A percentile compares a stretch with the other conserved stretches of the same genome.
phyloP scores from a whole-genome alignment of 2,888 invertebrate genomes.

The Drosophila anomelani region DNA sequence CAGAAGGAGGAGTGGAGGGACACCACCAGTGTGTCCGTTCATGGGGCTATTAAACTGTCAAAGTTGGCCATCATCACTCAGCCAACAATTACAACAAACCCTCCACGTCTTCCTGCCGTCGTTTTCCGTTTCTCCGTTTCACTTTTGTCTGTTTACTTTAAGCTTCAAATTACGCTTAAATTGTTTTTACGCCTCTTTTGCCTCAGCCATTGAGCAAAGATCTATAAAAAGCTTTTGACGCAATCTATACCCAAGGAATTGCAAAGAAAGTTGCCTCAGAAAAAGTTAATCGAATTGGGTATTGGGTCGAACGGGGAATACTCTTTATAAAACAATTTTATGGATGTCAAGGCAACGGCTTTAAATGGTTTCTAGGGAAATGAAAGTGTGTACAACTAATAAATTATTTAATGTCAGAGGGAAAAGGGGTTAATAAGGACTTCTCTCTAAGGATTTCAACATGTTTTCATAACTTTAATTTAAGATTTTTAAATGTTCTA shows the following conservation, averaged over 20 bases:
- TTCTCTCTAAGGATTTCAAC: neutral
- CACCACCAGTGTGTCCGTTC: conserved; percentile 37
- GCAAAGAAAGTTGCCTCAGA: conserved; percentile 13
- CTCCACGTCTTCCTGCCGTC: conserved; percentile 11
- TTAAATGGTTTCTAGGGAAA: conserved; percentile 6
- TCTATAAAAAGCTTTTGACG: conserved; percentile 57
- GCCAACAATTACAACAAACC: conserved; percentile 36
- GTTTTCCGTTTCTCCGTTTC: conserved; percentile 15
- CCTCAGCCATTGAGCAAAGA: conserved; percentile 34
- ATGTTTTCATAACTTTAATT: too few relatives aligned
- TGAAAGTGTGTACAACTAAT: neutral
- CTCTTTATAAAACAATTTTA: neutral
- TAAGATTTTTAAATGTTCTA: too few relatives aligned
- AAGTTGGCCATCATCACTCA: conserved; percentile 68
- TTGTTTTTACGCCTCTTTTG: conserved; percentile 69
- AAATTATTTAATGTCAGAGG: neutral
- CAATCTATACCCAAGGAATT: conserved; percentile 34
- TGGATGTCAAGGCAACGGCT: neutral
- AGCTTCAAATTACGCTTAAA: conserved; percentile 76
- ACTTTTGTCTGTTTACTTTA: conserved; percentile 66
- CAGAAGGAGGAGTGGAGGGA: neutral
- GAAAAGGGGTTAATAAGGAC: neutral
- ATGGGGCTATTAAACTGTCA: conserved; percentile 69
- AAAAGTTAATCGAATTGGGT: neutral
- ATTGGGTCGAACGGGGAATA: conserved; percentile 31